Evolutionary conservation across 2,888 invertebrate genomes (phyloP).

Genomic region (Crioceris asparagi): DNA sequence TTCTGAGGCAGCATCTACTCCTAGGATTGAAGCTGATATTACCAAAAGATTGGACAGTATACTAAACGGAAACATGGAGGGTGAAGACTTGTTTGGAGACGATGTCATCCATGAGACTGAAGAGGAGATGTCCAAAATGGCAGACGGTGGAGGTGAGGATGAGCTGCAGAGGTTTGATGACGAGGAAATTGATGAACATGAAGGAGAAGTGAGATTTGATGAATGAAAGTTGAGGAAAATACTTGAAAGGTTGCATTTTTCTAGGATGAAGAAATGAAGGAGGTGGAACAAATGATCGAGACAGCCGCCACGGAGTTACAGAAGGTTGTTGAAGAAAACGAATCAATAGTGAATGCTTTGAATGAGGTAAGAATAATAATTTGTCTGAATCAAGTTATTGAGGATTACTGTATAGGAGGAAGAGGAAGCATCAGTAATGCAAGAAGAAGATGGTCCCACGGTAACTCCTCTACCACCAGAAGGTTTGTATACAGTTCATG

Average conservation of each 20-base stretch:
- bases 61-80: not conserved
- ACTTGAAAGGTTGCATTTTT: no score
- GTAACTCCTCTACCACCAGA: no score
- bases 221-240: no score
- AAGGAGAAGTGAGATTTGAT: no score
- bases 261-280: slow-evolving; percentile 28
- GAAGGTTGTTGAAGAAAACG: slow-evolving; percentile 29
- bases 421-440: slow-evolving; percentile 10
- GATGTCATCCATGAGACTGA: not conserved
- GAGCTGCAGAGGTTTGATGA: not conserved
- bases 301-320: slow-evolving; percentile 27
- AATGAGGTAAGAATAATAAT: slow-evolving; percentile 16
- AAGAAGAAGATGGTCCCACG: slow-evolving; percentile 2
- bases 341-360: slow-evolving; percentile 22
- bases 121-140: not conserved
- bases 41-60: not conserved
- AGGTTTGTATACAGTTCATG: not conserved
- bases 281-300: slow-evolving; percentile 31
- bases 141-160: not conserved
- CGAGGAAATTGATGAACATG: slow-evolving; percentile 9
- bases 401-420: not conserved
- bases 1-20: no score
- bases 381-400: no score
- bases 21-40: not conserved
- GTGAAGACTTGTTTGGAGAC: not conserved